Conservation (phyloP, 92 coral and sea anemone species). For the Siderastrea radians region DNA sequence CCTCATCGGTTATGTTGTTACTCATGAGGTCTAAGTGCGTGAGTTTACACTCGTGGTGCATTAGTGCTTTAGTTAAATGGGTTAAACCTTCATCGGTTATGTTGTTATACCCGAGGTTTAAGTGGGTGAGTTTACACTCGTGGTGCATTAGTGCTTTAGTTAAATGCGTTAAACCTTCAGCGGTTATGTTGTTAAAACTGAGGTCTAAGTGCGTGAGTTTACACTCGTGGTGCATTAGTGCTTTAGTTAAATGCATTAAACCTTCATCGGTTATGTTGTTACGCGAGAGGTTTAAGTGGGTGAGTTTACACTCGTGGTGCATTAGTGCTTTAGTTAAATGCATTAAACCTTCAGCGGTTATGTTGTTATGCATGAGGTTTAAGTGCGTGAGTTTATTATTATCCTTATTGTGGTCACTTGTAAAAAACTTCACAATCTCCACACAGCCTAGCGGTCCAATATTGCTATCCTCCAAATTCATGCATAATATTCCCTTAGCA, state of each 20-base stretch:
- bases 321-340: too few relatives aligned
- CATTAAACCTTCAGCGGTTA: too few relatives aligned
- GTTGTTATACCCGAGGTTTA: too few relatives aligned
- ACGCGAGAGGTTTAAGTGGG: not conserved
- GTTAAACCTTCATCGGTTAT: too few relatives aligned
- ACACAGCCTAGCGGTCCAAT: constrained; percentile 14
- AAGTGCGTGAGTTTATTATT: not conserved
- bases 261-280: not conserved
- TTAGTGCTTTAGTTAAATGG: too few relatives aligned
- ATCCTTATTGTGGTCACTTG: too few relatives aligned
- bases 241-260: too few relatives aligned
- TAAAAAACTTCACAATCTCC: not conserved
- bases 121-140: too few relatives aligned
- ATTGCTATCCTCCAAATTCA: not conserved
- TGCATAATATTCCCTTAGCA: not conserved
- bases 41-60: not conserved
- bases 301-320: not conserved
- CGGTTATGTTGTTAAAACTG: not conserved
- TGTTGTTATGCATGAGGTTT: not conserved
- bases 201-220: not conserved
- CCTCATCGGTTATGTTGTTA: too few relatives aligned
- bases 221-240: not conserved
- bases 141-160: too few relatives aligned
- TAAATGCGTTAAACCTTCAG: too few relatives aligned
- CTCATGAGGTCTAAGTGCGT: not conserved